A percentile compares a stretch with the other conserved stretches of the same genome.
These are phyloP conservation scores for Nyctereutes procyonoides DNA, from an alignment of 2,113 vertebrate genomes.

Conservation along the genomic window DNA sequence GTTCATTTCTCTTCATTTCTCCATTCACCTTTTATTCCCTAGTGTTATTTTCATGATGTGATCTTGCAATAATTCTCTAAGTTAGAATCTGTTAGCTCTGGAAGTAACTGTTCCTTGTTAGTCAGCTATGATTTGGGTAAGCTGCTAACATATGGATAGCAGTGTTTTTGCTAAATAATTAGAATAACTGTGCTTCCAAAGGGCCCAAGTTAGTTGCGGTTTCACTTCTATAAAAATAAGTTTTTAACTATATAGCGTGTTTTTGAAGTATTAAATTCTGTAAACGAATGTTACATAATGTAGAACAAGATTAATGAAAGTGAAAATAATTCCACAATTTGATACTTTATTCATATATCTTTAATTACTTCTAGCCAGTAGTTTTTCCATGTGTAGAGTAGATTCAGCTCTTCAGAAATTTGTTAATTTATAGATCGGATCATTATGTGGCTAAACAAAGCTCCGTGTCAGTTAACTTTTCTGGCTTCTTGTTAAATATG, in stretches of 20 bases:
- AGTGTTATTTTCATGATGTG: constrained; percentile 30
- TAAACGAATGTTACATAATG: constrained; percentile 2
- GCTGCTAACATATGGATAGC: background rate
- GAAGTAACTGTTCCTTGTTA: background rate
- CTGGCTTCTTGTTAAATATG: background rate
- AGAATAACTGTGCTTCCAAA: background rate
- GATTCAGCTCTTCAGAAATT: background rate
- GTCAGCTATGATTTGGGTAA: constrained; percentile 21
- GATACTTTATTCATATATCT: background rate
- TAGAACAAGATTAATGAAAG: constrained; percentile 37
- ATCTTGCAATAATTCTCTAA: background rate
- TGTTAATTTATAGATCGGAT: background rate
- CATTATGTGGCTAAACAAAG: background rate
- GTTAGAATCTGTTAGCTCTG: constrained; percentile 11
- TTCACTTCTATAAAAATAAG: background rate
- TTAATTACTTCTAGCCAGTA: constrained; percentile 33
- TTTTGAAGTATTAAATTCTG: constrained; percentile 12
- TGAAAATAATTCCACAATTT: constrained; percentile 18
- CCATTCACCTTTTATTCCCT: constrained; percentile 35
- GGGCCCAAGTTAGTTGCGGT: background rate
- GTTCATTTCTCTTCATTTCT: constrained; percentile 26
- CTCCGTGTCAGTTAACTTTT: background rate
- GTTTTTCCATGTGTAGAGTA: background rate
- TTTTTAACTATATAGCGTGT: background rate
- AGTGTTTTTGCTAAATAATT: constrained; percentile 21